These are phyloP conservation scores for Diplogasteroides magnus DNA, from an alignment of 1,140 invertebrate species.

Conservation along the genomic window DNA sequence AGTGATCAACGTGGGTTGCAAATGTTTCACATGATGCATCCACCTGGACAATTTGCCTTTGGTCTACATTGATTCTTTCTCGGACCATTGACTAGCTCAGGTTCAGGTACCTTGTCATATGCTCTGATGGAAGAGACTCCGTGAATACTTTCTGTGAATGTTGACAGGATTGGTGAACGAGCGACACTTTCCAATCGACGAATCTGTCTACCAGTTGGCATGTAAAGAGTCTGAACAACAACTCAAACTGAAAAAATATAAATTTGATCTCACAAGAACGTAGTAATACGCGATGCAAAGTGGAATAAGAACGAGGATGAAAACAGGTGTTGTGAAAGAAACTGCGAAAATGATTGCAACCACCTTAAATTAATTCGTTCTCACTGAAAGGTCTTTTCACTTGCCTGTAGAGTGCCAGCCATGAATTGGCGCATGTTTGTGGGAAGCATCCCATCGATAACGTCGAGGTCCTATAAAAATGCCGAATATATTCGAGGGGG, in stretches of 20 bases:
- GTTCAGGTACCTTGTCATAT: slow-evolving; percentile 43
- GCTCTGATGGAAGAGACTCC: slow-evolving; percentile 58
- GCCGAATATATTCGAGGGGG: too few species aligned
- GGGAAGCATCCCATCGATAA: neutral
- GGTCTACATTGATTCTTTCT: too few species aligned
- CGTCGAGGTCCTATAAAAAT: neutral
- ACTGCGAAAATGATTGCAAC: slow-evolving; percentile 5
- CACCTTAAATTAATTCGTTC: slow-evolving; percentile 1
- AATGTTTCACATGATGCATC: too few species aligned
- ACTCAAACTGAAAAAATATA: too few species aligned
- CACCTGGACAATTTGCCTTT: too few species aligned
- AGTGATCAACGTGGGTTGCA: slow-evolving; percentile 6
- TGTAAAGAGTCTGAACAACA: slow-evolving; percentile 58
- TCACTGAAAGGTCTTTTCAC: too few species aligned
- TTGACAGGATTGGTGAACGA: slow-evolving; percentile 58
- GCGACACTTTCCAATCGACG: slow-evolving; percentile 59
- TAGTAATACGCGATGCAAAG: slow-evolving; percentile 12
- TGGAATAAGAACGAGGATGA: slow-evolving; percentile 6
- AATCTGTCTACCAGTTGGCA: slow-evolving; percentile 59
- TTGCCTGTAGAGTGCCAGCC: neutral
- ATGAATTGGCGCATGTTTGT: neutral
- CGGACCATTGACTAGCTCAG: too few species aligned
- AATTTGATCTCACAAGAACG: too few species aligned
- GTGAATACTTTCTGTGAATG: slow-evolving; percentile 59
- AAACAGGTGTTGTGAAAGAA: slow-evolving; percentile 15